A percentile compares a stretch with the other conserved stretches of the same genome.
Conservation (phyloP, 2,113 vertebrate species). For the Brienomyrus brachyistius region DNA sequence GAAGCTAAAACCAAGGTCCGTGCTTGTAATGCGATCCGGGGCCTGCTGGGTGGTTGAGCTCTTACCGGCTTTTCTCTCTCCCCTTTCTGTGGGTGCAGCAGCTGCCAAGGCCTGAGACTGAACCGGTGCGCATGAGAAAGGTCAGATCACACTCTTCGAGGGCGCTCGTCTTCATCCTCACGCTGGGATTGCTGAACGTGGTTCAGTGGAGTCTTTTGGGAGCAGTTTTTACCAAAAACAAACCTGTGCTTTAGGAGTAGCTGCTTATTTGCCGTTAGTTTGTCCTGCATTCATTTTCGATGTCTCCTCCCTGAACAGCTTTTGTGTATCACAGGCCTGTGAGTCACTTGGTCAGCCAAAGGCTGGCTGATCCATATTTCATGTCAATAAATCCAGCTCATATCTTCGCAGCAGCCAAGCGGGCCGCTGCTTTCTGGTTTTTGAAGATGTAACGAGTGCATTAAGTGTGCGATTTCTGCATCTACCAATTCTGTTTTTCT, state of each 20-base stretch:
- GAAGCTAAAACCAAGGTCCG: background rate
- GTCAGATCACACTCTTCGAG: slow-evolving; percentile 61
- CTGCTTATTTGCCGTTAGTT: background rate
- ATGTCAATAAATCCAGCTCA: background rate
- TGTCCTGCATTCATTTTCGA: background rate
- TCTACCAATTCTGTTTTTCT: background rate
- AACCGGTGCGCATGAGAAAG: slow-evolving; percentile 90
- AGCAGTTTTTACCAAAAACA: slow-evolving; percentile 42
- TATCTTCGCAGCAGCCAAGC: background rate
- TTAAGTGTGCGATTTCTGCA: background rate
- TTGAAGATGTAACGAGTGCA: background rate
- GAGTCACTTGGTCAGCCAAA: background rate
- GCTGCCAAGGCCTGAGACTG: slow-evolving; percentile 76
- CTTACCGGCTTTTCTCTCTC: slow-evolving; percentile 27
- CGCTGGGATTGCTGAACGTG: background rate
- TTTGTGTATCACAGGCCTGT: background rate
- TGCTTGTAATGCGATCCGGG: background rate
- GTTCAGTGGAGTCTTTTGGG: slow-evolving; percentile 21
- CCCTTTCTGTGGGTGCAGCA: slow-evolving; percentile 58
- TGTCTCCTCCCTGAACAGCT: background rate
- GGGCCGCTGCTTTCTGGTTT: background rate
- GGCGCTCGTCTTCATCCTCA: slow-evolving; percentile 22
- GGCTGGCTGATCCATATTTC: background rate
- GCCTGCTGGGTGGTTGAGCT: background rate
- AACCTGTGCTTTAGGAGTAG: background rate